These are phyloP conservation scores for Drosophila nigromelanica DNA, from an alignment of 1,140 invertebrate species.

Conservation along the genomic window DNA sequence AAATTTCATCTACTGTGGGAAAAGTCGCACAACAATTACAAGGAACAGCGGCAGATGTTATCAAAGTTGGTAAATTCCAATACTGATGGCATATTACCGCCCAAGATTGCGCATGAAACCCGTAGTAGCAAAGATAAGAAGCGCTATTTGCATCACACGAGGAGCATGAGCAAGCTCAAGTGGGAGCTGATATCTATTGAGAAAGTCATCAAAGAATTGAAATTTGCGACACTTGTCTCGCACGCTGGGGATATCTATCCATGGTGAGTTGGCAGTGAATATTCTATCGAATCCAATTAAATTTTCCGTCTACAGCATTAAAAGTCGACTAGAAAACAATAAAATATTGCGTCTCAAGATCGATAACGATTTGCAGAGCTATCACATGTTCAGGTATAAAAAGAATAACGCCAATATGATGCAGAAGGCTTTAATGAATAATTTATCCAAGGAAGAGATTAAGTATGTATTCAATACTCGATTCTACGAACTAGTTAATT, in stretches of 20 bases:
- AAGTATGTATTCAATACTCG: conserved; percentile 46
- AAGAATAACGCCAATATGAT: conserved; percentile 66
- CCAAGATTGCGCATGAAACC: conserved; percentile 12
- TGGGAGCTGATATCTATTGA: conserved; percentile 57
- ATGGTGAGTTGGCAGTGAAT: conserved; percentile 33
- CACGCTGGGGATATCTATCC: conserved; percentile 48
- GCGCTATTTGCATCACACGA: conserved; percentile 69
- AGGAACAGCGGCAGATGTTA: conserved; percentile 58
- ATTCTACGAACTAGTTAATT: neutral
- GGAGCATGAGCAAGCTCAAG: conserved; percentile 67
- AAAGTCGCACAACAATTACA: conserved; percentile 53
- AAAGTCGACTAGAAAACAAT: conserved; percentile 77
- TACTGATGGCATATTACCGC: neutral
- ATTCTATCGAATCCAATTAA: neutral
- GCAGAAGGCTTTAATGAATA: conserved; percentile 66
- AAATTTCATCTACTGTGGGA: conserved; percentile 54
- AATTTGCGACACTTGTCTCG: conserved; percentile 40
- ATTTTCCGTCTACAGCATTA: conserved; percentile 52
- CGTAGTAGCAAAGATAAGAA: conserved; percentile 21
- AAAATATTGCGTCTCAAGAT: conserved; percentile 68
- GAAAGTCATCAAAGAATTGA: conserved; percentile 67
- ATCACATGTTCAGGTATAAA: conserved; percentile 62
- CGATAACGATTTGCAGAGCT: conserved; percentile 61
- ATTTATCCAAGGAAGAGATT: conserved; percentile 72
- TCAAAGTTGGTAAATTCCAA: conserved; percentile 12